Conservation (phyloP, 1,140 invertebrate genomes). For the Drosophila jambulina region DNA sequence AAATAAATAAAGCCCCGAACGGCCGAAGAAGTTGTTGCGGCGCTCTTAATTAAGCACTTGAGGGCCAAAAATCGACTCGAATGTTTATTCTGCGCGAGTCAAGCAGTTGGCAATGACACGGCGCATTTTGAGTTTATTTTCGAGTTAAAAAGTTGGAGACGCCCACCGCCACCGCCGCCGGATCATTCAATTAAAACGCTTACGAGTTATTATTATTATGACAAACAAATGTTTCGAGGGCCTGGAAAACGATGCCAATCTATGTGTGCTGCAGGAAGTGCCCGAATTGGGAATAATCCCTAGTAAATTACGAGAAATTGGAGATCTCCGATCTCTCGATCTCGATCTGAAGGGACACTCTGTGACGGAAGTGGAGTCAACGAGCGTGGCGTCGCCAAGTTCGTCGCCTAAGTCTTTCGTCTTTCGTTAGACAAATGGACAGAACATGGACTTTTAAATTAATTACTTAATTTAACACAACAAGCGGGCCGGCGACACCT, state of each 20-base stretch:
- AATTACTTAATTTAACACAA: constrained; percentile 84
- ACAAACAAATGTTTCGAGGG: constrained; percentile 72
- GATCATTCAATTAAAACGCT: constrained; percentile 83
- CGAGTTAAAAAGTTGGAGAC: constrained; percentile 33
- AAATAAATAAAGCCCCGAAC: constrained; percentile 69
- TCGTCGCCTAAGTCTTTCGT: constrained; percentile 74
- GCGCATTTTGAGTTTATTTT: constrained; percentile 43
- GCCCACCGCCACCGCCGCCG: constrained; percentile 69
- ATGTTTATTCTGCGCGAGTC: constrained; percentile 71
- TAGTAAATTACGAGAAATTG: constrained; percentile 76
- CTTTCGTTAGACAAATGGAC: constrained; percentile 68
- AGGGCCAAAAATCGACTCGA: constrained; percentile 55
- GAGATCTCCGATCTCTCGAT: constrained; percentile 13
- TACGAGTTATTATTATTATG: constrained; percentile 67
- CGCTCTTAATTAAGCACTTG: constrained; percentile 80
- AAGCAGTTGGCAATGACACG: constrained; percentile 67
- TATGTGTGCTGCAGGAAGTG: constrained; percentile 66
- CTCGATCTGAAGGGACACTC: constrained; percentile 25
- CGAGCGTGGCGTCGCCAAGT: constrained; percentile 55
- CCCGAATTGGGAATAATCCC: constrained; percentile 30
- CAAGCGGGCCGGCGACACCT: constrained; percentile 71
- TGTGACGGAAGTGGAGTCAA: constrained; percentile 70
- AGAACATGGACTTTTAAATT: constrained; percentile 80
- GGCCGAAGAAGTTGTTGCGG: constrained; percentile 55
- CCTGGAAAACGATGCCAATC: constrained; percentile 72